Evolutionary conservation across 2,888 invertebrate genomes (phyloP), one percentile per base, ranked within the genome.

Genomic region (Agonopterix alstromeriana): DNA sequence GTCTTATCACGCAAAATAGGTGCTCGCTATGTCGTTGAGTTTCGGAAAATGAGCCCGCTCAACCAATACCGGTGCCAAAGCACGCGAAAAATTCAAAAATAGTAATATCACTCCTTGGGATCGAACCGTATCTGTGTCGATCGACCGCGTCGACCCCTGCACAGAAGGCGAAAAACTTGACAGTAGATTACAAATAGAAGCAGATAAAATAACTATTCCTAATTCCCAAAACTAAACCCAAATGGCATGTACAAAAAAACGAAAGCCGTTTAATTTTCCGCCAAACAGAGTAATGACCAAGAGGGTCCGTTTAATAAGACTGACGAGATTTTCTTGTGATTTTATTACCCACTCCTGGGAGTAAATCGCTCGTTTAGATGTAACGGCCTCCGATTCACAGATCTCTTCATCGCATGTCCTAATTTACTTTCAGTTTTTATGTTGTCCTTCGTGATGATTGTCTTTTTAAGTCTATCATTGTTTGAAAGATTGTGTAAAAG

Each of bases 321-420:
- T 73, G 71, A 67, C 70, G 73, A 71, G 75, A 72, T 70, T 70
- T 67, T 61, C 70, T 67, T 63, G 58, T 63, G 73, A 74, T 78
- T 79, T 77, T 76, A 78, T 76, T 76, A 72, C 71, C 63, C 61
- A 64, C 73, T 73, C 69, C 60, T 66, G 67, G 63, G 70, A 68
- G 70, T 70, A 71, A 77, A 78, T 70, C 72, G 74, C 68, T 68
- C 73, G 73, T 76, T 73, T 71, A 65, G 69, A 67, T 70, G 72
- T 73, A 75, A 82, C 70, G 75, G 66, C 65, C 62, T 54, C 52
- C 71, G 70, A 77, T 76, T 78, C 70, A 66, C 68, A 75, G 74
- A 76, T 77, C 68, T 71, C 65, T 67, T 70, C 69, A 67, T 64
- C 61, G 66, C 61, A 56, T 61, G 56, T 61, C 65, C 71, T 73